phyloP scores from a whole-genome alignment of 2,797 vertebrate species.

The Astyanax mexicanus region DNA sequence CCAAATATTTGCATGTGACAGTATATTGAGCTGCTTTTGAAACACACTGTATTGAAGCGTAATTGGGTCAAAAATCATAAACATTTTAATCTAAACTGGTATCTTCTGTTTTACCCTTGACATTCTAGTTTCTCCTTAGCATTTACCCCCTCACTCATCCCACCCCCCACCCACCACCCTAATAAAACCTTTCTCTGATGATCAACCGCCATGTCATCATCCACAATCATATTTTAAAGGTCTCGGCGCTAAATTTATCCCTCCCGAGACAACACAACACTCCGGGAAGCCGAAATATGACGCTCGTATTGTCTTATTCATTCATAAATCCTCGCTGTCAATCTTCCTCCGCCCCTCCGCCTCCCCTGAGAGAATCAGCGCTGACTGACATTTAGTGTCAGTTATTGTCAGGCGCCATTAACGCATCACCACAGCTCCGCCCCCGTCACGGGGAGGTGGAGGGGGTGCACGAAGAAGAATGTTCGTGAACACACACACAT shows the following conservation, averaged over 20 bases:
- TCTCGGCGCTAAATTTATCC: conserved; percentile 37
- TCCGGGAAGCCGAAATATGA: conserved; percentile 10
- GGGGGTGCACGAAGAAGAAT: background rate
- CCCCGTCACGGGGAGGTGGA: conserved; percentile 1
- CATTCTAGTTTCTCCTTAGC: background rate
- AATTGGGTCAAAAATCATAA: background rate
- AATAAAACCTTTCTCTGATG: background rate
- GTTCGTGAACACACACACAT: background rate
- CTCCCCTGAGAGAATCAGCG: conserved; percentile 18
- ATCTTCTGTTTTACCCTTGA: background rate
- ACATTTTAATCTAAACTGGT: background rate
- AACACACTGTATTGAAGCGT: background rate
- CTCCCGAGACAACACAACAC: conserved; percentile 6
- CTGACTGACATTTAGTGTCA: conserved; percentile 27
- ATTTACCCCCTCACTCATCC: background rate
- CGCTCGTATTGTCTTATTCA: conserved; percentile 17
- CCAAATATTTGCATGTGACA: too few species aligned
- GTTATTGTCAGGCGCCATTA: conserved; percentile 29
- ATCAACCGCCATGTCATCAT: conserved; percentile 14
- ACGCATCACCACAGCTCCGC: background rate
- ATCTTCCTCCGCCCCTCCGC: conserved; percentile 1
- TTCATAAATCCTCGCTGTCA: conserved; percentile 37
- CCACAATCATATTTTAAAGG: conserved; percentile 37
- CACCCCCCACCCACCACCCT: too few species aligned
- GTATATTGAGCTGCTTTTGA: background rate